Conservation (phyloP, 2,888 invertebrate genomes). For the Dyspetes luteomarginatus region DNA sequence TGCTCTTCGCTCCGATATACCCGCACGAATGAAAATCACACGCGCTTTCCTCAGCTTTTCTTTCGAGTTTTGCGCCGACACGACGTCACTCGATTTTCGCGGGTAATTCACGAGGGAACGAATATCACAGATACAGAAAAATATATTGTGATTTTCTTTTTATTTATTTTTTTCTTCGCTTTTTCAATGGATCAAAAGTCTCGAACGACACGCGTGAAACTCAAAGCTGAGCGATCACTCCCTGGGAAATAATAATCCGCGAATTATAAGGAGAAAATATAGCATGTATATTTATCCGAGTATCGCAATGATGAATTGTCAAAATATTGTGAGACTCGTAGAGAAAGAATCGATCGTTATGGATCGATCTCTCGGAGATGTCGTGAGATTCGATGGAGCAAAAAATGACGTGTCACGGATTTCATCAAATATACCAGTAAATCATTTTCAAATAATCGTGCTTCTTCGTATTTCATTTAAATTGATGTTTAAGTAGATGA, state of each 20-base stretch:
- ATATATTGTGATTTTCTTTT: slow-evolving; percentile 66
- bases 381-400: slow-evolving; percentile 10
- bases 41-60: slow-evolving; percentile 66
- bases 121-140: slow-evolving; percentile 59
- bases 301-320: slow-evolving; percentile 58
- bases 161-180: not conserved
- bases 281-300: not conserved
- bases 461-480: too few relatives aligned
- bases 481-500: too few relatives aligned
- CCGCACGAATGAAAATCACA: slow-evolving; percentile 49
- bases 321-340: slow-evolving; percentile 72
- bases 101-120: not conserved
- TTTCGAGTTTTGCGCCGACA: slow-evolving; percentile 69
- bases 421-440: too few relatives aligned
- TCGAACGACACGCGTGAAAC: slow-evolving; percentile 59
- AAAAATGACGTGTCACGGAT: slow-evolving; percentile 11
- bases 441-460: too few relatives aligned
- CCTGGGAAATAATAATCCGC: slow-evolving; percentile 65
- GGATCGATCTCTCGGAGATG: slow-evolving; percentile 65
- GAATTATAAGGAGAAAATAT: slow-evolving; percentile 39
- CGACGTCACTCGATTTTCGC: slow-evolving; percentile 12
- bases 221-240: slow-evolving; percentile 63
- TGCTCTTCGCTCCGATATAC: slow-evolving; percentile 59
- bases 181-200: slow-evolving; percentile 27
- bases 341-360: slow-evolving; percentile 55